Base-by-base conservation (phyloP, 2,113 vertebrate species). In the Vireo altiloquus region DNA sequence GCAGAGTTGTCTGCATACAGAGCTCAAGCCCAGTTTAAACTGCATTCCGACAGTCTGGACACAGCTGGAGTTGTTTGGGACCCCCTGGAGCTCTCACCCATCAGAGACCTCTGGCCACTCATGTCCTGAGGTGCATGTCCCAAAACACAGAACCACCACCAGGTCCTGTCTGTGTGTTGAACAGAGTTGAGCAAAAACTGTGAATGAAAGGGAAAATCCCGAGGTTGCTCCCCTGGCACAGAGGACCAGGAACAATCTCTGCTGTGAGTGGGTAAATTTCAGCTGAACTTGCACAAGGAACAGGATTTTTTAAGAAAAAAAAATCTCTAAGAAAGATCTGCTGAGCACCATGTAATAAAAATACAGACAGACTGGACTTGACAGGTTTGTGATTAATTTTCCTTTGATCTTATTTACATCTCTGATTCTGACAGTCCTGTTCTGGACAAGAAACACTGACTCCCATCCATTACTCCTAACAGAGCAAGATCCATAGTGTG, bases 331-430 rank as follows among this genome's bases (percentile, higher is more conserved):
- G 31, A 59, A 80, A 84, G n/a, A 77, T 57, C 44, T 90, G 33
- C 65, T 30, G 27, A 95, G 63, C 40, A 72, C 23, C 11, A 6
- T 15, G 37, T 37, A 87, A 89, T 61, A 90, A 90, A 87, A 92
- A 64, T 33, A 50, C 19, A 84, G 84, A 69, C 42, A 95, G 78
- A 87, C 53, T 49, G 81, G 61, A 82, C 33, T 61, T 87, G 87
- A 81, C 49, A 95, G 31, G 64, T 89, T 94, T 95, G 65, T 79
- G 90, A 59, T 92, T 94, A 90, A 68, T 92, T 94, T 94, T 86
- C 47, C 49, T 82, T 68, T 49, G 37, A 37, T 95, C 84, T 87
- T 90, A 90, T 83, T 95, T 95, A 59, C 69, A 35, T 84, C 72
- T 93, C 92, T 95, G 83, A 54, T 87, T 83, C 79, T 89, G 72